These are phyloP conservation scores for Fregetta grallaria DNA, from an alignment of 2,113 vertebrate genomes.

Conservation along the genomic window DNA sequence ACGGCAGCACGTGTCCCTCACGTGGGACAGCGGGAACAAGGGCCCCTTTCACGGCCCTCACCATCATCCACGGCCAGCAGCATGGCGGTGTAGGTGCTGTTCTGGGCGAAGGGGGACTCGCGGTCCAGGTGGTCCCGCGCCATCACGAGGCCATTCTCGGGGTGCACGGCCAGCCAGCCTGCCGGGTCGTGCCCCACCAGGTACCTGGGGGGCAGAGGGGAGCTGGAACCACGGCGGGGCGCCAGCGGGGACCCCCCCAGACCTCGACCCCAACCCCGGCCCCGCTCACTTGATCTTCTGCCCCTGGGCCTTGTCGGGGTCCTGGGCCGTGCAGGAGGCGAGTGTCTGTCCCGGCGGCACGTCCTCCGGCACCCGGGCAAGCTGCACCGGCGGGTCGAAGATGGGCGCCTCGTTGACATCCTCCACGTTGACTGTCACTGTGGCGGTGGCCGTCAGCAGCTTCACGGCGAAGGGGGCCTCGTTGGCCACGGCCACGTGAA, in stretches of 20 bases:
- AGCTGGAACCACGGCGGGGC: rapidly evolving
- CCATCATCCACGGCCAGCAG: slow-evolving; percentile 83
- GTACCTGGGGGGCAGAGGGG: slow-evolving; percentile 74
- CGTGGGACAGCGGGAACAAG: background rate
- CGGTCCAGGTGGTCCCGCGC: slow-evolving; percentile 77
- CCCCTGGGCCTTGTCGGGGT: slow-evolving; percentile 80
- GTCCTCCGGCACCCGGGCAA: slow-evolving; percentile 69
- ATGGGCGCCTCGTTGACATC: slow-evolving; percentile 81
- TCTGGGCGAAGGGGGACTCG: slow-evolving; percentile 77
- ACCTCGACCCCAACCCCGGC: too few relatives aligned
- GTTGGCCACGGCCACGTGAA: slow-evolving; percentile 81
- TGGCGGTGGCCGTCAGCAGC: slow-evolving; percentile 80
- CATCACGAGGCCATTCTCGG: slow-evolving; percentile 74
- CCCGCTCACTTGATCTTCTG: slow-evolving; percentile 82
- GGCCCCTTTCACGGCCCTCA: slow-evolving; percentile 53
- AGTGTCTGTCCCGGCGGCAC: background rate
- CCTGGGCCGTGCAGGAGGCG: slow-evolving; percentile 73
- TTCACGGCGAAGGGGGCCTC: slow-evolving; percentile 72
- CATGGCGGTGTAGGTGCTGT: slow-evolving; percentile 75
- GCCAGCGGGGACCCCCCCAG: rapidly evolving
- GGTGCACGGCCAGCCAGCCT: slow-evolving; percentile 78
- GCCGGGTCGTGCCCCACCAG: slow-evolving; percentile 75
- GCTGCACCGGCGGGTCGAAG: slow-evolving; percentile 73
- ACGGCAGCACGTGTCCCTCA: background rate
- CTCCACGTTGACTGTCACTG: slow-evolving; percentile 75